phyloP scores from a whole-genome alignment of 2,888 invertebrate genomes.

The Thymelicus sylvestris region DNA sequence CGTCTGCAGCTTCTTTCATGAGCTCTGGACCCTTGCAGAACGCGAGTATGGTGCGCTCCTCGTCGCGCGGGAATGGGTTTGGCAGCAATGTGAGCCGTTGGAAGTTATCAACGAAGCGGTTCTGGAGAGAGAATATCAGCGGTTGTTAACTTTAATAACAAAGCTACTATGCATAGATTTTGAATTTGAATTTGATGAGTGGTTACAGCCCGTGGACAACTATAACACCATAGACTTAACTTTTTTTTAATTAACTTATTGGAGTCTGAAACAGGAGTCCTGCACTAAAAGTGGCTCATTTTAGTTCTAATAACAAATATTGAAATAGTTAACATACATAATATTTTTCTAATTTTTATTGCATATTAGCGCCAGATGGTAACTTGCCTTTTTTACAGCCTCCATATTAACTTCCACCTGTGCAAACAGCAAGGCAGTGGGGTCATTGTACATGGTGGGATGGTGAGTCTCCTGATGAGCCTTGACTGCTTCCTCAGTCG shows the following conservation, averaged over 20 bases:
- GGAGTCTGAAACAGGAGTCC: too few relatives aligned
- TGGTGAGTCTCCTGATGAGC: slow-evolving; percentile 93
- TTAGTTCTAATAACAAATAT: too few relatives aligned
- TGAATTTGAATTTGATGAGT: too few relatives aligned
- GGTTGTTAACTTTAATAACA: too few relatives aligned
- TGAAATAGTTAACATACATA: too few relatives aligned
- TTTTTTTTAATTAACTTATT: too few relatives aligned
- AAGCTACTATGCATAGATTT: too few relatives aligned
- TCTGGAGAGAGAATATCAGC: slow-evolving; percentile 66
- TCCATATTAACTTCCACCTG: slow-evolving; percentile 92
- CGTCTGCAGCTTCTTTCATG: slow-evolving; percentile 85
- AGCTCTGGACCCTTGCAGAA: slow-evolving; percentile 89
- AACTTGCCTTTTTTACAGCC: slow-evolving; percentile 86
- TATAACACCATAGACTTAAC: too few relatives aligned
- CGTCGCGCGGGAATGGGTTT: slow-evolving; percentile 88
- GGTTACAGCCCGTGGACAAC: too few relatives aligned
- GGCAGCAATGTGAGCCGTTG: slow-evolving; percentile 87
- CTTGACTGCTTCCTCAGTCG: slow-evolving; percentile 90
- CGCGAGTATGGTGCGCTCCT: slow-evolving; percentile 88
- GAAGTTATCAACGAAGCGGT: slow-evolving; percentile 88
- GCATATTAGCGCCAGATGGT: too few relatives aligned
- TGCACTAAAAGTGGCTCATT: too few relatives aligned
- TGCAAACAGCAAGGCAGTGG: slow-evolving; percentile 88
- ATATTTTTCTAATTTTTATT: too few relatives aligned
- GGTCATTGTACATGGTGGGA: slow-evolving; percentile 91